Percentiles rank a stretch among this genome's conserved stretches.
phyloP scores from a whole-genome alignment of 2,113 vertebrate genomes.

The Orycteropus afer region DNA sequence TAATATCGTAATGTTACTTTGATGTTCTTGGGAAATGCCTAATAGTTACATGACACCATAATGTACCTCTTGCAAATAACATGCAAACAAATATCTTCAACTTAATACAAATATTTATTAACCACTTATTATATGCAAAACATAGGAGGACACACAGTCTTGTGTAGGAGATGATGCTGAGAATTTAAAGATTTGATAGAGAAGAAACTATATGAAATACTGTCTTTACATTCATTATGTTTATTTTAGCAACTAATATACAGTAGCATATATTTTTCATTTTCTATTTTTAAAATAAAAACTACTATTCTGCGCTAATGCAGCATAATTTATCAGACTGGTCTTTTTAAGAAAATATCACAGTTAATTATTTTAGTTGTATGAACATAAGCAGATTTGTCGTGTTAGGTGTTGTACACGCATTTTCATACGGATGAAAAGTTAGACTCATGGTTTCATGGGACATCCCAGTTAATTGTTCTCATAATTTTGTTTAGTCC shows the following conservation, averaged over 20 bases:
- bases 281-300: slow-evolving; percentile 11
- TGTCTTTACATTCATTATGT: neutral
- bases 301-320: neutral
- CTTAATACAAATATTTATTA: no score
- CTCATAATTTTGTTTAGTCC: neutral
- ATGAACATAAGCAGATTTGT: neutral
- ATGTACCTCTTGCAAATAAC: neutral
- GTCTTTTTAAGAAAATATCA: neutral
- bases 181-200: neutral
- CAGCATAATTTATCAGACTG: neutral
- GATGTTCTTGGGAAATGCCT: neutral
- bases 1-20: neutral
- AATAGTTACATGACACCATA: neutral
- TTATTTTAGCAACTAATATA: slow-evolving; percentile 10
- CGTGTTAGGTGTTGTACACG: neutral
- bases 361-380: neutral
- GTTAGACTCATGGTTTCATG: no score
- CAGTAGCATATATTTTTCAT: neutral
- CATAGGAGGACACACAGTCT: neutral
- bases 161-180: neutral
- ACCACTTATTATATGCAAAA: no score
- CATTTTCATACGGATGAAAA: neutral
- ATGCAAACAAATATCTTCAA: neutral
- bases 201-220: neutral
- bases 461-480: no score